These are phyloP conservation scores for Mesitornis unicolor DNA, from an alignment of 2,113 vertebrate species.

Conservation along the genomic window DNA sequence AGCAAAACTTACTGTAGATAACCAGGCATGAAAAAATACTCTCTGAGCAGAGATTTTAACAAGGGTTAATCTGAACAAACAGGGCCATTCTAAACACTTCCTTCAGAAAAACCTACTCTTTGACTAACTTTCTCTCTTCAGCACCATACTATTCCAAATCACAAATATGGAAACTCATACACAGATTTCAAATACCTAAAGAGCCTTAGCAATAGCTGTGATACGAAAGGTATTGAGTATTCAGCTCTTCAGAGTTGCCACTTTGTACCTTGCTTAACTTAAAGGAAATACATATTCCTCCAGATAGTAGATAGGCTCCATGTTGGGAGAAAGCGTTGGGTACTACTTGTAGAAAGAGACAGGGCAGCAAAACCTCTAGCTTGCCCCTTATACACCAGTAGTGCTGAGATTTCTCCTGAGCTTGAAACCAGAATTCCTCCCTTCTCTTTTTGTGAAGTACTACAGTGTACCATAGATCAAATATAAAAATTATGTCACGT, in stretches of 20 bases:
- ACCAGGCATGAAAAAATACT: background rate
- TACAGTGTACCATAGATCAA: background rate
- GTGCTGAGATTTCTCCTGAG: background rate
- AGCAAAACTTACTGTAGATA: background rate
- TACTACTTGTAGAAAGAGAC: background rate
- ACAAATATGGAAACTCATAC: background rate
- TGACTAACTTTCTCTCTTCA: background rate
- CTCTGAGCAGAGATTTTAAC: background rate
- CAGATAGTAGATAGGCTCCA: background rate
- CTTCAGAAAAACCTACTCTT: background rate
- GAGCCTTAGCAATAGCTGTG: background rate
- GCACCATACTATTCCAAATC: background rate
- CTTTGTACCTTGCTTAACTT: background rate
- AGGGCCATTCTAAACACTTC: background rate
- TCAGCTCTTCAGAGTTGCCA: background rate
- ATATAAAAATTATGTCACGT: background rate
- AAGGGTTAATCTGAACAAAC: background rate
- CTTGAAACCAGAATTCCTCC: background rate
- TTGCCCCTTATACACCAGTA: rapidly evolving
- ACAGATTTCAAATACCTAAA: background rate
- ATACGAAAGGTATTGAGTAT: background rate
- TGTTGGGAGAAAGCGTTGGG: rapidly evolving
- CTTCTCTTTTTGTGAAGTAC: background rate
- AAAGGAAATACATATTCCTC: background rate
- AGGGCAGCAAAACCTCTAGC: background rate